Base-by-base conservation (phyloP, 1,140 invertebrate species). In the Drosophila kohkoa region DNA sequence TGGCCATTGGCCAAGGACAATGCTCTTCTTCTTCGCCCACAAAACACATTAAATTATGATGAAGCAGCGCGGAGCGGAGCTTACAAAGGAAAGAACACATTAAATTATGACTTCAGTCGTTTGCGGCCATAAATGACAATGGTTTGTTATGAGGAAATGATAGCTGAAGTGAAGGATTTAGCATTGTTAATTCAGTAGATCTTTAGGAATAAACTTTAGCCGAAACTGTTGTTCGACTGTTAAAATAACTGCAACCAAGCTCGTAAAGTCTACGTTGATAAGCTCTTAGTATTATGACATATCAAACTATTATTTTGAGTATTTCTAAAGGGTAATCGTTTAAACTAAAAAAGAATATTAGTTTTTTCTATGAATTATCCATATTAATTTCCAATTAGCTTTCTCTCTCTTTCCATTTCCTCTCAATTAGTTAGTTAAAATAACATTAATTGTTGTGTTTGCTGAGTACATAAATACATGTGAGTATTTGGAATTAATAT, bases 51-150 rank as follows among this genome's bases (percentile, higher is more conserved):
- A 57, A 57, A 57, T 57, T 57, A 41, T 57, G 54, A 16, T 57
- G 15, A 20, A 6, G 16, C 15, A 16, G 46, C 16, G 15, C 7
- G n/a, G n/a, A 43, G 11, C 10, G 4, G 8, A n/a, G n/a, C 32
- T 8, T 7, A 8, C 35, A 10, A 8, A 10, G 15, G 35, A 8
- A n/a, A 43, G 16, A 30, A 35, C 43, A 38, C 79, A 77, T 88
- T 72, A 82, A 79, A 77, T 88, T 88, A 88, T 88, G 81, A 76
- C 75, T 77, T 51, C 35, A 80, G 71, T 70, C 65, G 69, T 87
- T 81, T 87, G 59, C 38, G 71, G 70, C 51, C 75, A 76, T 79
- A 77, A 87, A 76, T 68, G 72, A 28, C 62, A 69, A 71, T 67
- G 72, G 54, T 68, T 86, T 73, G 80, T 51, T 64, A 55, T 60